A percentile compares a stretch with the other conserved stretches of the same genome.
Conservation (phyloP, 2,797 vertebrate genomes). For the Takifugu ocellatus region DNA sequence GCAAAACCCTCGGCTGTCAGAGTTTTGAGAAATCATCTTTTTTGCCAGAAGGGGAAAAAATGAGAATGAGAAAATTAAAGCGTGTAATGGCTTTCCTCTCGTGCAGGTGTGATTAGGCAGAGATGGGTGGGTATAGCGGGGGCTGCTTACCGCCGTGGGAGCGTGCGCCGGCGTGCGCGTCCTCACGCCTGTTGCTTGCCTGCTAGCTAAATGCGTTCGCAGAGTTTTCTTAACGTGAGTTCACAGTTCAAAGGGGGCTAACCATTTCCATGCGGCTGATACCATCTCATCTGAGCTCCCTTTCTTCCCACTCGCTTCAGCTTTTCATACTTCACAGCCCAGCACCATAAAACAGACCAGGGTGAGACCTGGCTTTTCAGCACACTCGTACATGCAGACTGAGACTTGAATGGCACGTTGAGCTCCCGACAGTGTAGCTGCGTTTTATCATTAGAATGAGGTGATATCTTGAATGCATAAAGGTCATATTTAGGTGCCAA, state of each 20-base stretch:
- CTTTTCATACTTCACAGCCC: slow-evolving; percentile 50
- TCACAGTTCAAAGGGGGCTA: slow-evolving; percentile 60
- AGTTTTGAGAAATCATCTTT: slow-evolving; percentile 71
- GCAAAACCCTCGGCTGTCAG: slow-evolving; percentile 79
- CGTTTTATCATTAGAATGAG: slow-evolving; percentile 1
- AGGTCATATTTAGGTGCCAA: background rate
- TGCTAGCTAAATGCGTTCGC: slow-evolving; percentile 46
- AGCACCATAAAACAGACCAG: slow-evolving; percentile 40
- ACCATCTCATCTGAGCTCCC: slow-evolving; percentile 48
- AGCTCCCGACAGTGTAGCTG: slow-evolving; percentile 1
- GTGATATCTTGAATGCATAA: slow-evolving; percentile 12
- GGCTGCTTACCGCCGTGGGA: slow-evolving; percentile 11
- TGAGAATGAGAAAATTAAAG: slow-evolving; percentile 64
- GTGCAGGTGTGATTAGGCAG: slow-evolving; percentile 60
- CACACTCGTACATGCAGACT: slow-evolving; percentile 27
- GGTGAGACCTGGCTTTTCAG: slow-evolving; percentile 41
- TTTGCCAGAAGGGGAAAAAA: slow-evolving; percentile 51
- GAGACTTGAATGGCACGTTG: slow-evolving; percentile 26
- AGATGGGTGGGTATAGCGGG: slow-evolving; percentile 19
- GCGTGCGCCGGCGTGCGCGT: slow-evolving; percentile 1
- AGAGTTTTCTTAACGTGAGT: slow-evolving; percentile 54
- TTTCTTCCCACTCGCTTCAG: slow-evolving; percentile 25
- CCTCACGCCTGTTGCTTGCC: slow-evolving; percentile 41
- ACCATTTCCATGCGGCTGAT: slow-evolving; percentile 69
- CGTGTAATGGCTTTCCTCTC: slow-evolving; percentile 60